These are phyloP conservation scores for Pandion haliaetus DNA, from an alignment of 2,113 vertebrate genomes.

Conservation along the genomic window DNA sequence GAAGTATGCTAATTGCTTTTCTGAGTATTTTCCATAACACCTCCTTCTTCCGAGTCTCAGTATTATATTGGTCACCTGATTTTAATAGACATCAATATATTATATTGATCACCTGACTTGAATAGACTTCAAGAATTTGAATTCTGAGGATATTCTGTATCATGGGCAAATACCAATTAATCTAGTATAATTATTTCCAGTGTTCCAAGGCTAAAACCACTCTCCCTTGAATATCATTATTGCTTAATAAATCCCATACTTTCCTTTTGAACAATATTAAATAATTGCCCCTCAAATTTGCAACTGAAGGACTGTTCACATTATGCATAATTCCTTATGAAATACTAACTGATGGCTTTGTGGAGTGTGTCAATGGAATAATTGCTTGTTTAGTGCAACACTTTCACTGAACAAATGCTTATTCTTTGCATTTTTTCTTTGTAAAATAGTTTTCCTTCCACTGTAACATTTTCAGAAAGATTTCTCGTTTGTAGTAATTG, in stretches of 20 bases:
- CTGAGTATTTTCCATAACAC: background rate
- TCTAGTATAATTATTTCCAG: background rate
- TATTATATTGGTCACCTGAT: background rate
- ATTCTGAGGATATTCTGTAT: background rate
- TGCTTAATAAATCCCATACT: conserved; percentile 41
- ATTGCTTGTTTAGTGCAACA: conserved; percentile 8
- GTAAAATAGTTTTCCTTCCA: background rate
- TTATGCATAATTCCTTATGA: background rate
- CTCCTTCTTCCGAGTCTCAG: background rate
- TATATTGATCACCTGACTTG: background rate
- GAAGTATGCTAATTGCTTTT: background rate
- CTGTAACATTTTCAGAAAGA: conserved; percentile 35
- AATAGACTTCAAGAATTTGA: background rate
- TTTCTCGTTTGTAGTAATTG: conserved; percentile 48
- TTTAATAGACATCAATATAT: background rate
- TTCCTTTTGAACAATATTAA: conserved; percentile 29
- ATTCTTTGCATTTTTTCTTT: background rate
- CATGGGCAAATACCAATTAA: background rate
- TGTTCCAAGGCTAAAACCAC: background rate
- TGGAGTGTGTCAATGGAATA: conserved; percentile 21
- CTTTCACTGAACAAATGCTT: conserved; percentile 25
- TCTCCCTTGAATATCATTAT: background rate
- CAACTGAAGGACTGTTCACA: conserved; percentile 16
- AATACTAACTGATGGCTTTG: conserved; percentile 56
- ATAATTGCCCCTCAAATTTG: conserved; percentile 26